Conservation (phyloP, 2,797 vertebrate species). For the Notamacropus eugenii region DNA sequence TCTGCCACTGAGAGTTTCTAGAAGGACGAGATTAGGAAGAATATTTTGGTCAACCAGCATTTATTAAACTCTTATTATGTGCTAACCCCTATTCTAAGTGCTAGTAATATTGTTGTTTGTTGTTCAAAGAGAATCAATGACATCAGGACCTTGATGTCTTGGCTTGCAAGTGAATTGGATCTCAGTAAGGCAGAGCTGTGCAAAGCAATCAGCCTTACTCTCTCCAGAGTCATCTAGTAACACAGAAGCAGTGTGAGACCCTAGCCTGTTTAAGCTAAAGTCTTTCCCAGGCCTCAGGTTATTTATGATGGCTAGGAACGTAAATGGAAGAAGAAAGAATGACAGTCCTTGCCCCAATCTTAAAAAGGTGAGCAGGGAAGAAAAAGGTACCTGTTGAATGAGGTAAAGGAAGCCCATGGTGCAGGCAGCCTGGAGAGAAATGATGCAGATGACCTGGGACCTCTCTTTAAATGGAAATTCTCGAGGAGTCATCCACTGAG, state of each 20-base stretch:
- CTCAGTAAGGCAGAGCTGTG: too few relatives aligned
- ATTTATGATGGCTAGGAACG: background rate
- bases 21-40: background rate
- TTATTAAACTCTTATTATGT: background rate
- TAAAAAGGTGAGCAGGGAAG: background rate
- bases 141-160: too few relatives aligned
- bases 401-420: background rate
- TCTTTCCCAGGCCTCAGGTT: background rate
- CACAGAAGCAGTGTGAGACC: too few relatives aligned
- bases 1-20: background rate
- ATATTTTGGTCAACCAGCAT: background rate
- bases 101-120: too few relatives aligned
- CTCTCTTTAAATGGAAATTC: background rate
- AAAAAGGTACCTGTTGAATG: background rate
- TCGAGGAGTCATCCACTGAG: background rate
- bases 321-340: background rate
- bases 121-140: too few relatives aligned
- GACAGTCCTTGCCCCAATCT: background rate
- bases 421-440: background rate
- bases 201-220: too few relatives aligned
- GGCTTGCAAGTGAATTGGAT: too few relatives aligned
- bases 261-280: background rate
- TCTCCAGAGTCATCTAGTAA: too few relatives aligned
- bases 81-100: background rate
- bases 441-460: background rate